Conservation (phyloP, 1,140 invertebrate genomes). For the Drosophila santomea region DNA sequence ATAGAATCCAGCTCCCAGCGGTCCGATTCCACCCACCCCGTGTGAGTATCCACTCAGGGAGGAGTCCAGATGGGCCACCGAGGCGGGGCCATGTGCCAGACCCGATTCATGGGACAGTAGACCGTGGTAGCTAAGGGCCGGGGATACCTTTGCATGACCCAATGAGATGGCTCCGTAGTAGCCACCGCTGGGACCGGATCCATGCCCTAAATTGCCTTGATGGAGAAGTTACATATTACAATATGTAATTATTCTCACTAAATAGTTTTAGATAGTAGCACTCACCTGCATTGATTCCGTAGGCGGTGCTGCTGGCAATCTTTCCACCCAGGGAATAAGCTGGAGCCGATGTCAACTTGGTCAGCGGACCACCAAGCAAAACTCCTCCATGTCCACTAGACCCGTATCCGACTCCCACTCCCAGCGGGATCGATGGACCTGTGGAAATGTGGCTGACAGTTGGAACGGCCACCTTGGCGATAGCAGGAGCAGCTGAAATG, state of each 20-base stretch:
- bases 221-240: neutral
- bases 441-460: neutral
- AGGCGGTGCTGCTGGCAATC: slow-evolving; percentile 47
- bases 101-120: slow-evolving; percentile 47
- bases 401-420: slow-evolving; percentile 34
- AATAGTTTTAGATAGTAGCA: neutral
- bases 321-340: slow-evolving; percentile 40
- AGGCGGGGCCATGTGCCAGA: slow-evolving; percentile 2
- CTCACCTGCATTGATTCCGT: slow-evolving; percentile 57
- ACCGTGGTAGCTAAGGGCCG: slow-evolving; percentile 68
- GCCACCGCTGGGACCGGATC: slow-evolving; percentile 37
- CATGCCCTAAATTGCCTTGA: slow-evolving; percentile 45
- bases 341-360: slow-evolving; percentile 53
- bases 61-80: slow-evolving; percentile 45
- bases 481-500: slow-evolving; percentile 34
- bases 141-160: slow-evolving; percentile 62
- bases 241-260: neutral
- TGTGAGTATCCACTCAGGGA: slow-evolving; percentile 63
- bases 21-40: slow-evolving; percentile 69
- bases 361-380: slow-evolving; percentile 20
- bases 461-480: slow-evolving; percentile 35
- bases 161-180: slow-evolving; percentile 77
- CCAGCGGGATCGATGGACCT: slow-evolving; percentile 3
- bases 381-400: slow-evolving; percentile 29
- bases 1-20: slow-evolving; percentile 70